Conservation (phyloP, 2,888 invertebrate genomes). For the Lochmaea crataegi region DNA sequence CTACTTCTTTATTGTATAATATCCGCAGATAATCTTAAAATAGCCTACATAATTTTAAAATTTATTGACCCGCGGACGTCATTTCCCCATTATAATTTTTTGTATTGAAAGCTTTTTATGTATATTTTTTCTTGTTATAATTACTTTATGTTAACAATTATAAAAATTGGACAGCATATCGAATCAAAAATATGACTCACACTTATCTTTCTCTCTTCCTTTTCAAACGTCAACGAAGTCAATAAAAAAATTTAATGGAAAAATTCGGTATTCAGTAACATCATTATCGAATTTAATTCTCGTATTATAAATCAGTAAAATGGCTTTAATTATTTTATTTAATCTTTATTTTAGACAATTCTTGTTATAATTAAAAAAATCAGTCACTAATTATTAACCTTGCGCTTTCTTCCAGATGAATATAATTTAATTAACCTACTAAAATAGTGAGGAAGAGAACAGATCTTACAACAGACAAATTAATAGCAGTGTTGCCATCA, state of each 20-base stretch:
- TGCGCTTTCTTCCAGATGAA: constrained; percentile 16
- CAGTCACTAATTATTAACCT: constrained; percentile 8
- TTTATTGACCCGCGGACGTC: too few species aligned
- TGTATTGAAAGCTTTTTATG: too few species aligned
- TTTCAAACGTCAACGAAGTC: too few species aligned
- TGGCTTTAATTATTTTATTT: constrained; percentile 13
- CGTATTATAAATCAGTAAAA: constrained; percentile 1
- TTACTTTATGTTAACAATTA: background rate
- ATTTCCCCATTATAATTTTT: too few species aligned
- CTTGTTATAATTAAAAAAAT: constrained; percentile 26
- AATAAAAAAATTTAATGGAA: constrained; percentile 10
- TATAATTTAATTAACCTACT: constrained; percentile 22
- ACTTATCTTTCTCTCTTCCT: background rate
- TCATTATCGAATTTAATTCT: constrained; percentile 12
- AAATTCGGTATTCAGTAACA: background rate
- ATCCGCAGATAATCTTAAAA: too few species aligned
- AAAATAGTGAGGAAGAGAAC: background rate
- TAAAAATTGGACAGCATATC: background rate
- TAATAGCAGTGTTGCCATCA: constrained; percentile 11
- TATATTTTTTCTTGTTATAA: too few species aligned
- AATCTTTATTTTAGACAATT: constrained; percentile 11
- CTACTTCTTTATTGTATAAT: too few species aligned
- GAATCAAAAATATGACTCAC: background rate
- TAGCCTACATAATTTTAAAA: too few species aligned
- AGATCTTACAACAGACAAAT: background rate